Evolutionary conservation across 1,140 invertebrate species (phyloP).

Genomic region (Elysia chlorotica): DNA sequence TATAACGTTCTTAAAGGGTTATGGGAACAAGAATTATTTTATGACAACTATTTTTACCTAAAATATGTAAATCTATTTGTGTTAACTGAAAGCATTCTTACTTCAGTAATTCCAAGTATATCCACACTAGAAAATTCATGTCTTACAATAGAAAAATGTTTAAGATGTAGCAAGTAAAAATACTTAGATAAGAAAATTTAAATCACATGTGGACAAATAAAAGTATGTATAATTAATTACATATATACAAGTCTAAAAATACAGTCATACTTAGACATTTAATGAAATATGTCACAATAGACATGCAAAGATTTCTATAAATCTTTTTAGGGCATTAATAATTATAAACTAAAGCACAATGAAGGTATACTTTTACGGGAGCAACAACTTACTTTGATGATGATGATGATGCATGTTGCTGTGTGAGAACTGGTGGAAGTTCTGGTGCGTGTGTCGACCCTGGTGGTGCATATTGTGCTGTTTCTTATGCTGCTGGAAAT

Average conservation of each 20-base stretch:
- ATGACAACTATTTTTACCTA: too few relatives aligned
- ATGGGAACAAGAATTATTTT: neutral
- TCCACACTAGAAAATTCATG: too few relatives aligned
- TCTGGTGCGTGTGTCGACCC: conserved; percentile 18
- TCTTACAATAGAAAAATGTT: too few relatives aligned
- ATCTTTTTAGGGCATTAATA: neutral
- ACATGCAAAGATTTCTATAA: neutral
- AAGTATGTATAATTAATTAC: neutral
- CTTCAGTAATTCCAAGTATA: too few relatives aligned
- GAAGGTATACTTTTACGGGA: neutral
- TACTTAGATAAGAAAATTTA: too few relatives aligned
- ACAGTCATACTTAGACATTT: neutral
- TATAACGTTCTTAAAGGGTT: neutral
- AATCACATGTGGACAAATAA: too few relatives aligned
- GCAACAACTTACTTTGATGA: neutral
- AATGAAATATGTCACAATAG: neutral
- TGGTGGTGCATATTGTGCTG: conserved; percentile 20
- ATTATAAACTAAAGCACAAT: neutral
- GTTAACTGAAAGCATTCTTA: too few relatives aligned
- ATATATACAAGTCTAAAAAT: neutral
- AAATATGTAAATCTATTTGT: too few relatives aligned
- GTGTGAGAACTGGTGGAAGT: conserved; percentile 25
- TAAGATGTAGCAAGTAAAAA: too few relatives aligned
- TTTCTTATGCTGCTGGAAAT: conserved; percentile 12
- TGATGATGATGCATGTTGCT: conserved; percentile 20